Conservation (phyloP, 2,888 invertebrate genomes). For the Ichneumon xanthorius region DNA sequence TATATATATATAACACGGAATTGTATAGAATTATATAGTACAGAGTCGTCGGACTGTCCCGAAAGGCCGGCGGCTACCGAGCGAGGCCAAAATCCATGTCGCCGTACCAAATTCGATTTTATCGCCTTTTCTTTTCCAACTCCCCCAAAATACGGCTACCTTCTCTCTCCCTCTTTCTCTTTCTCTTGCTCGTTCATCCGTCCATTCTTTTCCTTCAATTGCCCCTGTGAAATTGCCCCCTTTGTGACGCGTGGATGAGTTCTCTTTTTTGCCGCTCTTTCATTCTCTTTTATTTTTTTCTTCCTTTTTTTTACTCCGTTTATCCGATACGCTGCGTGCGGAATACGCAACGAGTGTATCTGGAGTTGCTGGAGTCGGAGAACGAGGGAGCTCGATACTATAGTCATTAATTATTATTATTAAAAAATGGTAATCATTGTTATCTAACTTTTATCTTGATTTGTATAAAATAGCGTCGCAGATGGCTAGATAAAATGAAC, state of each 20-base stretch:
- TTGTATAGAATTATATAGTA: neutral
- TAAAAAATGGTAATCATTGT: too few relatives aligned
- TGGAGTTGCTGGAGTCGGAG: neutral
- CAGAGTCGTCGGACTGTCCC: conserved; percentile 18
- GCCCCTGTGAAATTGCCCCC: conserved; percentile 66
- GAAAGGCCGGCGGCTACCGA: conserved; percentile 31
- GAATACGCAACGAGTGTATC: neutral
- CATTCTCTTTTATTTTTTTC: conserved; percentile 1
- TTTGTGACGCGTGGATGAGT: conserved; percentile 65
- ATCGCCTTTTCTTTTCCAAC: conserved; percentile 40
- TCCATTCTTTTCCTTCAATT: conserved; percentile 54
- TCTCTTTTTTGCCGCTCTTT: conserved; percentile 33
- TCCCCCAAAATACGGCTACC: neutral
- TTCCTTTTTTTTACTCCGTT: conserved; percentile 12
- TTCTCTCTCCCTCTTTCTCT: neutral
- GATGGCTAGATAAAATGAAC: too few relatives aligned
- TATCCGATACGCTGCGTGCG: conserved; percentile 38
- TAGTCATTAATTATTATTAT: too few relatives aligned
- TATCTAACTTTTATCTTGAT: too few relatives aligned
- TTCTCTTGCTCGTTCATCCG: conserved; percentile 25
- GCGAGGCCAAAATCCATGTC: conserved; percentile 57
- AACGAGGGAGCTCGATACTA: neutral
- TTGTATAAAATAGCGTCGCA: too few relatives aligned
- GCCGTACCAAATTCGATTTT: conserved; percentile 65
- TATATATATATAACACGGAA: neutral